Base-by-base conservation (phyloP, 2,888 invertebrate species). In the Blastobasis lacticolella region DNA sequence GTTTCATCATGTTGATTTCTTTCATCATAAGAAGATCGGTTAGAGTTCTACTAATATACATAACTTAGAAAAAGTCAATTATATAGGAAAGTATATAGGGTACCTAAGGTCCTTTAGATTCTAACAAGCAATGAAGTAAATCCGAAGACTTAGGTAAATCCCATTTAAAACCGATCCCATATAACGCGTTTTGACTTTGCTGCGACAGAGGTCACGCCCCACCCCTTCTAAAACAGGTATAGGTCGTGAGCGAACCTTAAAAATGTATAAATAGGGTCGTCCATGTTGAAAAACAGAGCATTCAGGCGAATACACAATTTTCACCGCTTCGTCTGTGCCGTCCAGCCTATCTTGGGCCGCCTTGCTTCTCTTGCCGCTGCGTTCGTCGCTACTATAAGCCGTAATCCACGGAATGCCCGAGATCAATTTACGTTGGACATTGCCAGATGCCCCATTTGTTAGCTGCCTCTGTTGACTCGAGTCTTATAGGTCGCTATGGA, bases 221-320 rank as follows among this genome's bases (percentile, higher is more conserved):
- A 23, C 23, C 23, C 23, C 23, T 23, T 23, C 23, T 23, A 23
- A 38, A 38, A 45, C 23, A 45, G 4, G 23, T 37, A 10, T 44
- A 6, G 38, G 49, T 37, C 37, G 44, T n/a, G 38, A 38, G 41
- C 40, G 8, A 46, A 38, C 40, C 9, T 37, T 42, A 48, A 48
- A 38, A 41, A 41, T 48, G 40, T 58, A 61, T 61, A 60, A 62
- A 64, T 63, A 69, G 59, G 57, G 52, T 52, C 69, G 57, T 62
- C 66, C 73, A 71, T 71, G 71, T 73, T 70, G 74, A 69, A 74
- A 71, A 69, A 70, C 66, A 62, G 61, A 63, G 61, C 64, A 68
- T 60, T 57, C 73, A 68, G 61, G 67, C 64, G 71, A 60, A 66
- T 69, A 67, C 69, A 71, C 73, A 70, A 40, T 48, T 10, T 60